Evolutionary conservation across 53 echinoderm and acorn worm species (phyloP), one percentile per base, ranked within the genome.

Genomic region (Mesocentrotus franciscanus): DNA sequence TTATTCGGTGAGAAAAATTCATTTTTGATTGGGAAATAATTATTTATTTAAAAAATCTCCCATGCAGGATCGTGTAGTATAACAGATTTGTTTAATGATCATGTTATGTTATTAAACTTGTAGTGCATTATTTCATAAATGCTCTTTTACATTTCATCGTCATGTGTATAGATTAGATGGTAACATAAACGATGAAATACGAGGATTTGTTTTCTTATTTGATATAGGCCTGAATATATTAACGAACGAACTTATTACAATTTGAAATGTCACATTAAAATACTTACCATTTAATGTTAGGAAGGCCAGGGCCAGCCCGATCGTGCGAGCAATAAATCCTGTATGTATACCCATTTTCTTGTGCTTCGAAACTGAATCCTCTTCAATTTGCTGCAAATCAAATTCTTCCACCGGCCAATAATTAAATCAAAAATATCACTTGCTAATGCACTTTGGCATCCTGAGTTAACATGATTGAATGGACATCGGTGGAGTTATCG

Each of bases 271-370:
- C 29, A 49, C 49, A 55, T 4, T 84, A 84, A 18, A 8, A 84
- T 49, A 84, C 84, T 84, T 36, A 84, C 84, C 49, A 84, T 39
- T 84, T 22, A 84, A 84, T 84, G 84, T 49, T 24, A 49, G 22
- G 15, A 76, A 30, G 84, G 55, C 39, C 22, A 84, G 39, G 3
- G 29, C 1, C 10, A 84, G 24, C 8, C 84, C 39, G 49, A 84
- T 22, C 22, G 55, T 84, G 55, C 42, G 55, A 84, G 84, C 84
- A 84, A 84, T 42, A 20, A 84, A 84, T 84, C 84, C 84, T 22
- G 84, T 84, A 84, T 84, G 84, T 55, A 22, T 17, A 55, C 49
- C 55, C 84, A 84, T 84, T 84, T 20, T 84, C 49, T 39, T 39
- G 55, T 84, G 84, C 84, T 84, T 55, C 39, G 24, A 20, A 84